Conservation (phyloP, 2,113 vertebrate species). For the Dasypus novemcinctus region DNA sequence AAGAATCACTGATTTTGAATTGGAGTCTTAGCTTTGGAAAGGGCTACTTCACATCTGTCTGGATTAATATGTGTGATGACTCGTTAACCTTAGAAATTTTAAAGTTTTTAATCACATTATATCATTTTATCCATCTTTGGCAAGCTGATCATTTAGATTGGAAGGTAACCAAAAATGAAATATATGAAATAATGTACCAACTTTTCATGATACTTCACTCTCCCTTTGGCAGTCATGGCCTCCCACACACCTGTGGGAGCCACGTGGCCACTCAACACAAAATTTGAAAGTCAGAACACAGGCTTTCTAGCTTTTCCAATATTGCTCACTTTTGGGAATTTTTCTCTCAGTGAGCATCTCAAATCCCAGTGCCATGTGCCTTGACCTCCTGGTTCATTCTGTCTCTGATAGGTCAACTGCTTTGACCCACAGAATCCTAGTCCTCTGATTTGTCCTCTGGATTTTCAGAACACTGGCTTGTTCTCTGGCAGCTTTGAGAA, state of each 20-base stretch:
- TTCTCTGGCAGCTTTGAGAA: background rate
- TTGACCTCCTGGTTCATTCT: background rate
- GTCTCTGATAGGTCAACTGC: background rate
- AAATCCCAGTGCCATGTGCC: background rate
- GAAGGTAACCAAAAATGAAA: slow-evolving; percentile 51
- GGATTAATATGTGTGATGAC: slow-evolving; percentile 45
- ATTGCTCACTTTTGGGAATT: background rate
- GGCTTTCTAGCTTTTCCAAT: background rate
- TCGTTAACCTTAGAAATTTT: slow-evolving; percentile 43
- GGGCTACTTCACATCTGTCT: slow-evolving; percentile 32
- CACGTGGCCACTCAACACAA: background rate
- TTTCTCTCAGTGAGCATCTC: background rate
- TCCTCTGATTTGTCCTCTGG: background rate
- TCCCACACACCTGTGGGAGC: background rate
- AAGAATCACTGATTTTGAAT: background rate
- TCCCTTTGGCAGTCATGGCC: background rate
- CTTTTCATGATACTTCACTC: background rate
- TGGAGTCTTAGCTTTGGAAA: slow-evolving; percentile 36
- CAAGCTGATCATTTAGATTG: slow-evolving; percentile 46
- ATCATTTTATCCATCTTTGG: slow-evolving; percentile 50
- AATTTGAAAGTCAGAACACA: background rate
- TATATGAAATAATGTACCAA: slow-evolving; percentile 16
- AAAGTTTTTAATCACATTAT: slow-evolving; percentile 35
- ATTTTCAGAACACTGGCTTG: background rate
- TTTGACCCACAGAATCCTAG: slow-evolving; percentile 9